These are phyloP conservation scores for Nesospiza acunhae DNA, from an alignment of 2,113 vertebrate genomes.

Conservation along the genomic window DNA sequence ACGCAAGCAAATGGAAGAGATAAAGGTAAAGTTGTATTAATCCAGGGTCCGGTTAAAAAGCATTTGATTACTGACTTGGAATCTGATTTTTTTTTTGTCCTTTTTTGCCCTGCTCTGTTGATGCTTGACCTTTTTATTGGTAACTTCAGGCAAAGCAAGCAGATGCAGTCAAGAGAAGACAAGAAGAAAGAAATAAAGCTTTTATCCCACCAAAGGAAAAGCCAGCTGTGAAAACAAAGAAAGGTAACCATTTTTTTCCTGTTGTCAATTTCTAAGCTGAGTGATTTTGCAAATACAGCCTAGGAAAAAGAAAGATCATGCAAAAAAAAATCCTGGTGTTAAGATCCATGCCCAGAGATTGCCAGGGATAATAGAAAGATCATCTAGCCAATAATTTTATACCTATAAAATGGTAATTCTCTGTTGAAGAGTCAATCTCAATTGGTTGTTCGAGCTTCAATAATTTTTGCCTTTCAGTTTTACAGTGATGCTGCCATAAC, in stretches of 20 bases:
- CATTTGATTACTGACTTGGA: neutral
- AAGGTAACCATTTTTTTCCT: slow-evolving; percentile 76
- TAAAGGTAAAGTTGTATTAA: slow-evolving; percentile 80
- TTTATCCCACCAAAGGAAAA: slow-evolving; percentile 98
- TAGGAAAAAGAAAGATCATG: neutral
- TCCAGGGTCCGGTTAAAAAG: neutral
- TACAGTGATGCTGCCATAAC: neutral
- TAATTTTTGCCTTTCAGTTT: neutral
- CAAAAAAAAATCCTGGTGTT: neutral
- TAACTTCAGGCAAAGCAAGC: slow-evolving; percentile 86
- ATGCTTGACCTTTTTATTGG: neutral
- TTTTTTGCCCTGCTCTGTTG: neutral
- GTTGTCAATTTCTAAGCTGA: neutral
- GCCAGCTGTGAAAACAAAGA: slow-evolving; percentile 73
- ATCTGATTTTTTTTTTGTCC: neutral
- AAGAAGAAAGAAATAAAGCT: slow-evolving; percentile 92
- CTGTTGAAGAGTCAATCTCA: neutral
- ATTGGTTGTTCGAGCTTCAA: neutral
- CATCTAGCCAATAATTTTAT: neutral
- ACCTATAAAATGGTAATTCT: neutral
- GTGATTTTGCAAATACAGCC: neutral
- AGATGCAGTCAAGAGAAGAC: slow-evolving; percentile 85
- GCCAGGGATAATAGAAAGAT: neutral
- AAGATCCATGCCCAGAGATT: neutral
- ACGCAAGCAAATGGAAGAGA: slow-evolving; percentile 86